Evolutionary conservation across 2,888 invertebrate species (phyloP).

Genomic region (Epinotia brunnichana): DNA sequence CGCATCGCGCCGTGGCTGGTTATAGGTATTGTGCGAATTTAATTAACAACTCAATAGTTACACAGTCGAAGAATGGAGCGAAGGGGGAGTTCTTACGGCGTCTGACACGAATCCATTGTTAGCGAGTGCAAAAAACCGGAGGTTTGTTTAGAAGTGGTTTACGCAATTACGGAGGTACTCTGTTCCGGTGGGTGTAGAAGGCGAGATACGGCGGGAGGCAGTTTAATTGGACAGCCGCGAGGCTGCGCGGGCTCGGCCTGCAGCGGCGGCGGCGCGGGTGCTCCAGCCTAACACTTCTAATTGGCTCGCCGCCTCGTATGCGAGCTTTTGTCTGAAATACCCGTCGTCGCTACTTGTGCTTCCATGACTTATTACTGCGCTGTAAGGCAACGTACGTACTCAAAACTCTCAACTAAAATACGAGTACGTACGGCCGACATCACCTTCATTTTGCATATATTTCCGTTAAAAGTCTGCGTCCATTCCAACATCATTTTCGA

Average conservation of each 20-base stretch:
- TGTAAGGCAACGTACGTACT: constrained; percentile 21
- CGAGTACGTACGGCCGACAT: not conserved
- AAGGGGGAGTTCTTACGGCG: constrained; percentile 74
- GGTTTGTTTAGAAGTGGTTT: constrained; percentile 79
- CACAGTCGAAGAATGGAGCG: constrained; percentile 58
- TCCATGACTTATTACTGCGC: constrained; percentile 41
- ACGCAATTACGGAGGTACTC: constrained; percentile 76
- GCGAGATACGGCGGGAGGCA: constrained; percentile 56
- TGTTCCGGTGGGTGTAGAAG: constrained; percentile 51
- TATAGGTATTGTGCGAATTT: constrained; percentile 73
- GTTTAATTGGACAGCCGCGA: constrained; percentile 78
- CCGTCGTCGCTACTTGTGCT: constrained; percentile 28
- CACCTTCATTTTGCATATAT: not conserved
- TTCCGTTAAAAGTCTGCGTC: not conserved
- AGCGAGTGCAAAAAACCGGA: constrained; percentile 73
- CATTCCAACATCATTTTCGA: not conserved
- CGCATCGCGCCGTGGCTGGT: constrained; percentile 52
- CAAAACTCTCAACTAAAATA: constrained; percentile 3
- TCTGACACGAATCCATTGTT: constrained; percentile 81
- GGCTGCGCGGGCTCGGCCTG: constrained; percentile 53
- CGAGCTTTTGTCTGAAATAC: constrained; percentile 66
- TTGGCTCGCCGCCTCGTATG: constrained; percentile 78
- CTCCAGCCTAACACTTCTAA: constrained; percentile 73
- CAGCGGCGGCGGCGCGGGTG: constrained; percentile 45
- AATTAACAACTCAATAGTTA: constrained; percentile 82